Evolutionary conservation across 92 coral and sea anemone genomes (phyloP), one percentile per base, ranked within the genome.

Genomic region (Micromussa lordhowensis): DNA sequence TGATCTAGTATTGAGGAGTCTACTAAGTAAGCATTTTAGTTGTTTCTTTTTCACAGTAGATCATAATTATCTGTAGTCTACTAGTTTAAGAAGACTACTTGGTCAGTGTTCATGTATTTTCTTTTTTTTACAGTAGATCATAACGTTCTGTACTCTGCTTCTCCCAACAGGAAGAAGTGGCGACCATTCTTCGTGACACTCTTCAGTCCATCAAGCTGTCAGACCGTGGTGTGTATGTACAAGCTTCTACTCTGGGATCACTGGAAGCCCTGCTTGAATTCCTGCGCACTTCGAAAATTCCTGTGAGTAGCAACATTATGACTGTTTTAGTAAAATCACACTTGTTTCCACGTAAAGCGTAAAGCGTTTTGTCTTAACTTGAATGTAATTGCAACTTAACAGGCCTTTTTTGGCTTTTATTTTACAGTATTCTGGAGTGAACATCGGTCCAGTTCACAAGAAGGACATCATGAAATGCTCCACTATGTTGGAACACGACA

Each of bases 391-490:
- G 10, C 1, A 44, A 44, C 51, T 24, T 26, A 26, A 30, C 31
- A 29, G 73, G 11, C 31, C 10, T 5, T 68, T 12, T 34, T 21
- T 24, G 22, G 58, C 44, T 82, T 32, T 29, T 36, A 15, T 48
- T 89, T 30, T 17, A 31, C 83, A 97, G 99, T 97, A 94, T 79
- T 91, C 97, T 21, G 98, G 99, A 35, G 99, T 97, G 4, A 97
- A 96, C 66, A 96, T 97, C 72, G 99, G 99, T 68, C 99, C 99
- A 4, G 99, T 97, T 28, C 99, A 97, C 88, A 97, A 96, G 93
- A 97, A 88, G 86, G 99, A 96, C 86, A 96, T 97, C 80, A 97
- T 97, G 99, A 97, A 97, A 61, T 96, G 98, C 84, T 97, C 99
- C 48, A 91, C 92, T 44, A 97, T 97, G 99, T 81, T 97, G 88